A percentile compares a stretch with the other conserved stretches of the same genome.
Evolutionary conservation across 2,888 invertebrate species (phyloP).

Genomic region (Capitulum mitella): DNA sequence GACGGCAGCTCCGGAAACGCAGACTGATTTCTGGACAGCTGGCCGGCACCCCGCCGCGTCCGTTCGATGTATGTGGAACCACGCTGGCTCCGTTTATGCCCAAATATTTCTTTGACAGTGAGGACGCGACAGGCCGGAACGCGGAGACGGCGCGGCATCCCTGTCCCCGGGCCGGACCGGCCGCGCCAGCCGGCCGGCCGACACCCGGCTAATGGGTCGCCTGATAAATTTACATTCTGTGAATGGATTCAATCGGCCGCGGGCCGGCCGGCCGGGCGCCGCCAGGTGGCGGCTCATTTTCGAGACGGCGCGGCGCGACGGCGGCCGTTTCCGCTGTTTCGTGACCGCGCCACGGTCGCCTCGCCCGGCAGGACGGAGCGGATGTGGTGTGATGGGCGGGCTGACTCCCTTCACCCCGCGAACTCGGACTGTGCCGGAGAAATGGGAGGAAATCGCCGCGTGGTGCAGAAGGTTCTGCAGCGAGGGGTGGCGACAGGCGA

Average conservation of each 20-base stretch:
- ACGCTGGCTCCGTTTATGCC: slow-evolving; percentile 1
- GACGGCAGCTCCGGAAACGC: neutral
- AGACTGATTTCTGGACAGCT: neutral
- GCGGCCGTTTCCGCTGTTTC: too few species aligned
- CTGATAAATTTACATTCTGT: slow-evolving; percentile 19
- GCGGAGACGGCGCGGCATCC: neutral
- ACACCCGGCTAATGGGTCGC: neutral
- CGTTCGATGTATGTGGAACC: neutral
- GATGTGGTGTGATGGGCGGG: too few species aligned
- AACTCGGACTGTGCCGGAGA: too few species aligned
- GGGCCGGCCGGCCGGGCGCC: neutral
- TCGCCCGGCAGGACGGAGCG: too few species aligned
- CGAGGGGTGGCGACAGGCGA: too few species aligned
- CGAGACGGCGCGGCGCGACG: neutral
- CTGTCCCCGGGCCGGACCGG: neutral
- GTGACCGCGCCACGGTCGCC: too few species aligned
- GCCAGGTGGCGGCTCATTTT: neutral
- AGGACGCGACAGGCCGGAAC: neutral
- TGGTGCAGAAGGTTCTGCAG: too few species aligned
- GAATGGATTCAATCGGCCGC: neutral
- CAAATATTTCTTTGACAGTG: neutral
- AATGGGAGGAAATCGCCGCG: too few species aligned
- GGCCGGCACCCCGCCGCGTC: neutral
- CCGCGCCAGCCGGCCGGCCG: neutral
- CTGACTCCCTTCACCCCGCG: too few species aligned